These are phyloP conservation scores for Bufo bufo DNA, from an alignment of 2,113 vertebrate species.

Conservation along the genomic window DNA sequence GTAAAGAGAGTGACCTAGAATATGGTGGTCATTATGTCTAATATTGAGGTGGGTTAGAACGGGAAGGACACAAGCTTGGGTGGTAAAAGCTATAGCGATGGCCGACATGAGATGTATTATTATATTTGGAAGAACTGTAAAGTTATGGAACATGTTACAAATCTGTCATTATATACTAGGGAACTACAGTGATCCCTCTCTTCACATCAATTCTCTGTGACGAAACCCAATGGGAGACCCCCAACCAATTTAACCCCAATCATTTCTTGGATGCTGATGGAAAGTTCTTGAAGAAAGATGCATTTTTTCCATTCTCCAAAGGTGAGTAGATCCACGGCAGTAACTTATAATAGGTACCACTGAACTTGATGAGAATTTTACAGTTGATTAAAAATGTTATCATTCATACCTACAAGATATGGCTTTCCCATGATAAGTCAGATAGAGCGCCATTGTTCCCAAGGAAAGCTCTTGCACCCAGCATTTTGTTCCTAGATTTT, in stretches of 20 bases:
- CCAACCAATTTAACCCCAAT: conserved; percentile 74
- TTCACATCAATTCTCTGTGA: conserved; percentile 79
- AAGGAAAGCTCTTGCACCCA: too few species aligned
- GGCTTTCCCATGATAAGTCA: neutral
- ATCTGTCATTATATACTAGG: conserved; percentile 63
- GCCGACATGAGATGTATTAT: neutral
- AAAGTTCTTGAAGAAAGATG: conserved; percentile 72
- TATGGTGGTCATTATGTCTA: too few species aligned
- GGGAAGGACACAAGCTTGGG: too few species aligned
- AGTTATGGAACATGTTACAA: neutral
- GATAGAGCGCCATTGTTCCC: too few species aligned
- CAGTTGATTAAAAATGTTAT: too few species aligned
- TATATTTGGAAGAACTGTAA: neutral
- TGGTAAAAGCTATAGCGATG: neutral
- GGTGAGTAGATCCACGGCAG: conserved; percentile 62
- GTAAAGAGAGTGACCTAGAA: too few species aligned
- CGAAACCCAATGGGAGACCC: conserved; percentile 75
- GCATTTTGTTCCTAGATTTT: too few species aligned
- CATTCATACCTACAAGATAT: neutral
- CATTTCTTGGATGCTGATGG: conserved; percentile 75
- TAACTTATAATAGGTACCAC: neutral
- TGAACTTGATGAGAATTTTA: neutral
- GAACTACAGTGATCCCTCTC: conserved; percentile 74
- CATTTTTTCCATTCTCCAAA: conserved; percentile 78
- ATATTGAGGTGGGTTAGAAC: too few species aligned